A percentile compares a stretch with the other conserved stretches of the same genome.
Conservation (phyloP, 2,113 vertebrate species). For the Spea multiplicata region DNA sequence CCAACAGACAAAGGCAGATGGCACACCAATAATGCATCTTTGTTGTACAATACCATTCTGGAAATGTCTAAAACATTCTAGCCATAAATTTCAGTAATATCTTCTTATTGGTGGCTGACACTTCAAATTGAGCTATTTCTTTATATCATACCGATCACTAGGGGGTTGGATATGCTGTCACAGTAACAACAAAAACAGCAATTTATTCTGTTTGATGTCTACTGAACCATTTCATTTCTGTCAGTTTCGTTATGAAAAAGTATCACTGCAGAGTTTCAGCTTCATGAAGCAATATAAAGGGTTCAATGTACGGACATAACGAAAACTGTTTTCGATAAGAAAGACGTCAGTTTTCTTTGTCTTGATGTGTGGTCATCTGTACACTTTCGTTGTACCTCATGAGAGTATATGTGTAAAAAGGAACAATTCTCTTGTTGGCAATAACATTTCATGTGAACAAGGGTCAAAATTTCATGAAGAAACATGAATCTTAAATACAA, state of each 20-base stretch:
- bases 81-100: neutral
- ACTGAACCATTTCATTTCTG: conserved; percentile 10
- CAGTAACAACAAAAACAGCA: neutral
- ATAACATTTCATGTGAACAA: too few relatives aligned
- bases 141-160: neutral
- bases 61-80: neutral
- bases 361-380: too few relatives aligned
- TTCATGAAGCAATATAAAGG: neutral
- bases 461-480: too few relatives aligned
- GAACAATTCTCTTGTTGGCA: too few relatives aligned
- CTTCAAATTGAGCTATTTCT: neutral
- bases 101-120: neutral
- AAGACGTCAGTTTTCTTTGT: too few relatives aligned
- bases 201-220: conserved; percentile 1
- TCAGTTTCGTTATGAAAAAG: neutral
- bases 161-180: neutral
- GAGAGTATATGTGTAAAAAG: too few relatives aligned
- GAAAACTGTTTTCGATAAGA: neutral
- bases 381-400: too few relatives aligned
- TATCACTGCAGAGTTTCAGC: neutral
- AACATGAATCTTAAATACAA: too few relatives aligned
- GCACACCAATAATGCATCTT: neutral
- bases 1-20: neutral
- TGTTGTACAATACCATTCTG: neutral
- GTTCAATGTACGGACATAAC: neutral